Evolutionary conservation across 2,888 invertebrate species (phyloP).

Genomic region (Schrankia costaestrigalis): DNA sequence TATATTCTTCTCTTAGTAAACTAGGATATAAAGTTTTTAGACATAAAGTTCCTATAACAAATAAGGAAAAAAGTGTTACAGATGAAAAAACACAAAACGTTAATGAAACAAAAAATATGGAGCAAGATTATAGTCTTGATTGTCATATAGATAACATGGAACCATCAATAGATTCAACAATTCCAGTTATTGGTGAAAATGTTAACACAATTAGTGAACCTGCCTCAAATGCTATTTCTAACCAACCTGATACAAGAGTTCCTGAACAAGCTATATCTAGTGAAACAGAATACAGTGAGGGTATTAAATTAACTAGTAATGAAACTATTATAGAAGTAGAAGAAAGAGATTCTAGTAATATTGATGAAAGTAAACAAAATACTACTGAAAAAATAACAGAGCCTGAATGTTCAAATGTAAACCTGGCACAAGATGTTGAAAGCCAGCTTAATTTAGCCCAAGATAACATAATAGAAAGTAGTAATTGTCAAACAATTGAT

Average conservation of each 20-base stretch:
- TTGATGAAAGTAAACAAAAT: not conserved
- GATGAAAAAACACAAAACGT: not conserved
- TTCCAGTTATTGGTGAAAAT: too few species aligned
- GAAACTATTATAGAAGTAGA: constrained; percentile 12
- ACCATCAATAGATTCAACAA: too few species aligned
- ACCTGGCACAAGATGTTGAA: not conserved
- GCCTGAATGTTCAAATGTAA: not conserved
- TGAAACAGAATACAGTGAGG: not conserved
- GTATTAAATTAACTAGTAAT: not conserved
- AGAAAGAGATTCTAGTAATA: constrained; percentile 2
- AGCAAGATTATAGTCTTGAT: too few species aligned
- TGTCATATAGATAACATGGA: too few species aligned
- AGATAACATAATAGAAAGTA: not conserved
- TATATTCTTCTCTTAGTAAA: constrained; percentile 80
- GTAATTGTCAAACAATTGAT: not conserved
- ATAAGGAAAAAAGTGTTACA: not conserved
- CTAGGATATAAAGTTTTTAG: constrained; percentile 80
- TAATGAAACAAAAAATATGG: not conserved
- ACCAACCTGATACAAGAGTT: not conserved
- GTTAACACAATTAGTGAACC: too few species aligned
- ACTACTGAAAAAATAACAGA: not conserved
- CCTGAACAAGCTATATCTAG: not conserved
- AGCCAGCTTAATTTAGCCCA: not conserved
- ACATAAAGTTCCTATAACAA: constrained; percentile 37
- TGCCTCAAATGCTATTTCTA: too few species aligned